Percentiles rank a stretch among this genome's conserved stretches.
phyloP scores from a whole-genome alignment of 1,140 invertebrate species.

The Tribolium castaneum region DNA sequence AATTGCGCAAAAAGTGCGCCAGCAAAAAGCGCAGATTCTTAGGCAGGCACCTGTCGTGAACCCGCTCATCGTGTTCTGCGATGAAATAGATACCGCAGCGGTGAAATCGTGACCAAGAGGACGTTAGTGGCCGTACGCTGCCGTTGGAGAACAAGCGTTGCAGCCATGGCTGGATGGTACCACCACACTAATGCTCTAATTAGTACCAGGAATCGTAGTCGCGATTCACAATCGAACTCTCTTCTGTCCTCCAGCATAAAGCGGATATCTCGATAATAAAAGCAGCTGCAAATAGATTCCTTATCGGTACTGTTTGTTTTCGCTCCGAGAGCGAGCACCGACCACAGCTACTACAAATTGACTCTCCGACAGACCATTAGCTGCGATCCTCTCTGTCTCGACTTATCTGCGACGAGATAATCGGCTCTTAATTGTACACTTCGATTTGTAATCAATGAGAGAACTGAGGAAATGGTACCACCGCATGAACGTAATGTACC shows the following conservation, averaged over 20 bases:
- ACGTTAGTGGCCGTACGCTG: constrained; percentile 37
- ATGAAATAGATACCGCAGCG: constrained; percentile 34
- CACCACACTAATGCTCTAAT: constrained; percentile 36
- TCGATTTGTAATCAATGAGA: constrained; percentile 5
- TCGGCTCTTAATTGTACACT: constrained; percentile 13
- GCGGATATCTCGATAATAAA: constrained; percentile 35
- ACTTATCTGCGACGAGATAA: constrained; percentile 7
- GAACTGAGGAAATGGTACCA: not conserved
- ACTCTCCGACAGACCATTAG: constrained; percentile 11
- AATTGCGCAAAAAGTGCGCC: too few species aligned
- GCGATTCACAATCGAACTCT: not conserved
- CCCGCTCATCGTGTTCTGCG: constrained; percentile 10
- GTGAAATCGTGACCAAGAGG: constrained; percentile 42
- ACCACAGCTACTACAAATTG: constrained; percentile 8
- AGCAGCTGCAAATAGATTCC: constrained; percentile 37
- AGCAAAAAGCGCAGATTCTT: not conserved
- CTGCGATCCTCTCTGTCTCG: not conserved
- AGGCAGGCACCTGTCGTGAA: constrained; percentile 7
- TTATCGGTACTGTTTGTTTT: constrained; percentile 33
- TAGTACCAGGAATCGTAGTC: constrained; percentile 39
- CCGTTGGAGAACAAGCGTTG: constrained; percentile 10
- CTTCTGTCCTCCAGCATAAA: constrained; percentile 22
- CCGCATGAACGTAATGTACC: not conserved
- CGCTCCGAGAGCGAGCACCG: constrained; percentile 10
- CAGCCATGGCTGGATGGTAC: constrained; percentile 41